Percentiles rank a stretch among this genome's conserved stretches.
phyloP scores from a whole-genome alignment of 2,888 invertebrate species.

The Chaetoderma sp. region DNA sequence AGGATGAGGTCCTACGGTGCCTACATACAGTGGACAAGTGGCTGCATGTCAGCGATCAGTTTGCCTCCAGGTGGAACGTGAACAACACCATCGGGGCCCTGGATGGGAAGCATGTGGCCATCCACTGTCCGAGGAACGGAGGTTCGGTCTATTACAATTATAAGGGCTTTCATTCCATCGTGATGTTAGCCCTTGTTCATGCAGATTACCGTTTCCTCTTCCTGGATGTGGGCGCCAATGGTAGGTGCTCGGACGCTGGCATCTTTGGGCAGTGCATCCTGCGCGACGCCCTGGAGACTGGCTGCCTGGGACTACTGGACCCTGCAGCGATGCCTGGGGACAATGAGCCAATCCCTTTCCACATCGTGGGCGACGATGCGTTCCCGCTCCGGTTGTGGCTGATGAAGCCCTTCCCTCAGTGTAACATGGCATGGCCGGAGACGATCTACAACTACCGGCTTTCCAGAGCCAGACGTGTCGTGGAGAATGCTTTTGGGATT shows the following conservation, averaged over 20 bases:
- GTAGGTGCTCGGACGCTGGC: neutral
- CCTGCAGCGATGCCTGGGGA: constrained; percentile 16
- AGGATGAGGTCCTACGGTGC: constrained; percentile 11
- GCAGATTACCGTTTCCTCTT: constrained; percentile 3
- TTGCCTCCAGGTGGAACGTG: constrained; percentile 1
- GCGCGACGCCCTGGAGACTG: constrained; percentile 2
- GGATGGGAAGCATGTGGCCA: constrained; percentile 15
- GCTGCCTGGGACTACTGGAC: neutral
- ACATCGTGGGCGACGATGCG: constrained; percentile 13
- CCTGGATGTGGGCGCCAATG: neutral
- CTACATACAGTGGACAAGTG: constrained; percentile 9
- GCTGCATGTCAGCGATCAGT: constrained; percentile 7
- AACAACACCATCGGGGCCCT: constrained; percentile 10
- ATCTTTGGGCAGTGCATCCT: neutral
- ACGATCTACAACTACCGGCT: too few relatives aligned
- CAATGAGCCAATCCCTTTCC: constrained; percentile 4
- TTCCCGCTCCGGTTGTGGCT: constrained; percentile 15
- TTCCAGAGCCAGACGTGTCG: too few relatives aligned
- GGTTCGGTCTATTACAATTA: constrained; percentile 12
- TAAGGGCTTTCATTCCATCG: constrained; percentile 13
- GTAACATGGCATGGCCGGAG: too few relatives aligned
- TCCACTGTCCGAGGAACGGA: neutral
- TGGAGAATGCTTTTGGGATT: too few relatives aligned
- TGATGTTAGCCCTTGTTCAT: constrained; percentile 2
- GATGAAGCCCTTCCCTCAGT: constrained; percentile 22